phyloP scores from a whole-genome alignment of 2,113 vertebrate species.

The Dermatemys mawii region DNA sequence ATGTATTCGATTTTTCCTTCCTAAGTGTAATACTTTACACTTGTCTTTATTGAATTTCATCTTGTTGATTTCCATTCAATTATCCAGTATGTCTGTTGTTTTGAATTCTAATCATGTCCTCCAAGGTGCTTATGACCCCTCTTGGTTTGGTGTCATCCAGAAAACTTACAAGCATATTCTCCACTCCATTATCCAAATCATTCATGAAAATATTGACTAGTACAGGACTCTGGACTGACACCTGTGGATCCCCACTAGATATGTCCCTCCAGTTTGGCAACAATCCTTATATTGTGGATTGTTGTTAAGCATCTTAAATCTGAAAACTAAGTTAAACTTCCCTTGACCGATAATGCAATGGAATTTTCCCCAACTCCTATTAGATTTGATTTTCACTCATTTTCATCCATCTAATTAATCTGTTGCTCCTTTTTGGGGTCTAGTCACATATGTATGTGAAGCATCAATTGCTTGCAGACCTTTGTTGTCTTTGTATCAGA shows the following conservation, averaged over 20 bases:
- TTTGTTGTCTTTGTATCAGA: too few species aligned
- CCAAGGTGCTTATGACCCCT: neutral
- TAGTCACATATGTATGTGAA: too few species aligned
- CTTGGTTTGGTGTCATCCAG: neutral
- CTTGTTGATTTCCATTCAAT: neutral
- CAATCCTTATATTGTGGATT: neutral
- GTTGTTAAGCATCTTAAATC: neutral
- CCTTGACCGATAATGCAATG: fast-evolving
- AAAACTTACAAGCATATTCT: neutral
- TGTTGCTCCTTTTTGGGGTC: neutral
- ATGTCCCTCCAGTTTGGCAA: neutral
- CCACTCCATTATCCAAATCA: neutral
- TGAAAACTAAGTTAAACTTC: neutral
- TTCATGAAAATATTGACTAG: neutral
- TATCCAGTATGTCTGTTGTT: neutral
- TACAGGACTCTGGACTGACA: neutral
- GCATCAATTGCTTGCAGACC: too few species aligned
- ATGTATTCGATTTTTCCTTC: neutral
- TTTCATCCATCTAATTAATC: fast-evolving
- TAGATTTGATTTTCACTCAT: neutral
- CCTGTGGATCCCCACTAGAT: neutral
- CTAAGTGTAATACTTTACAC: neutral
- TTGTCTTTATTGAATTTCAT: neutral
- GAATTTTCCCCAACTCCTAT: neutral
- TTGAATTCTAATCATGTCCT: neutral